Evolutionary conservation across 2,113 vertebrate species (phyloP).

Genomic region (Crotalus tigris): DNA sequence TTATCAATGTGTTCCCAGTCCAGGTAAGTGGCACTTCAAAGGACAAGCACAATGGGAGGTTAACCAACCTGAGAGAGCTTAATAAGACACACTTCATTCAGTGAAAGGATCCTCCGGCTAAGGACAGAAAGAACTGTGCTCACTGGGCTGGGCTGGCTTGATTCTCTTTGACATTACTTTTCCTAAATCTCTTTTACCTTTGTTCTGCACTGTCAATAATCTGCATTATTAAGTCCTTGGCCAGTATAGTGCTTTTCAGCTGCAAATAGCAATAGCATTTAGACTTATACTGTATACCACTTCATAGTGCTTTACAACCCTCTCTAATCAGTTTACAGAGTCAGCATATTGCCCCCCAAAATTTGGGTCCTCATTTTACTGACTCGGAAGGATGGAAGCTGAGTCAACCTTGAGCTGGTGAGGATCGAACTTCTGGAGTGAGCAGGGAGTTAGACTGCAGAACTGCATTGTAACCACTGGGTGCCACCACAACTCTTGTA

Average conservation of each 20-base stretch:
- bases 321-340: no score
- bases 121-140: conserved; percentile 58
- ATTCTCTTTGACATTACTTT: conserved; percentile 21
- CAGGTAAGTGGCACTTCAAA: conserved; percentile 66
- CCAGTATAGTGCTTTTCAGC: accelerated
- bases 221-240: not conserved
- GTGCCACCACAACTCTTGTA: no score
- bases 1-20: conserved; percentile 72
- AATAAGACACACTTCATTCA: conserved; percentile 50
- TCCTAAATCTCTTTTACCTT: not conserved
- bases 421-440: no score
- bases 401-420: no score
- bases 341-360: no score
- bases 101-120: conserved; percentile 46
- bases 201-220: conserved; percentile 31
- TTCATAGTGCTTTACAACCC: no score
- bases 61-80: conserved; percentile 58
- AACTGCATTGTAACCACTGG: no score
- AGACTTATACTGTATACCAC: no score
- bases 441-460: no score
- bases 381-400: no score
- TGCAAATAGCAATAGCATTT: not conserved
- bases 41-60: conserved; percentile 59
- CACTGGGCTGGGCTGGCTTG: conserved; percentile 31
- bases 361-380: no score